These are phyloP conservation scores for Tamias sibiricus DNA, from an alignment of 2,113 vertebrate genomes.

Conservation along the genomic window DNA sequence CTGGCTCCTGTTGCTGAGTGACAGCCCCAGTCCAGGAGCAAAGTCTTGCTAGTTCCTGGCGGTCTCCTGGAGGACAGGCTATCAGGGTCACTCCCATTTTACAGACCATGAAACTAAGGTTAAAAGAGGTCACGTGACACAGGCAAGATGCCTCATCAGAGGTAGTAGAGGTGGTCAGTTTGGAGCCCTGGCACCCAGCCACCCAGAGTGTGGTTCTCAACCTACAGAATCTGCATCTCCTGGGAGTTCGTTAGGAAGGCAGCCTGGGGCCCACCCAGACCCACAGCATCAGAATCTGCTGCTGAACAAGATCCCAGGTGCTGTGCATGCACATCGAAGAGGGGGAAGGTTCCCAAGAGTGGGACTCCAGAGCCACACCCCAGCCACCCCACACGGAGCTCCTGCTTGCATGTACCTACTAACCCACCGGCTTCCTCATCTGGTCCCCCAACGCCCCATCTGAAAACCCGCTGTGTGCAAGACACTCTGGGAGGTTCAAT, in stretches of 20 bases:
- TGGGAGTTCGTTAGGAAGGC: not conserved
- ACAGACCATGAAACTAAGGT: not conserved
- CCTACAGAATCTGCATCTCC: not conserved
- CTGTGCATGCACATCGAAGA: too few relatives aligned
- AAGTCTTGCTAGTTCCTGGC: too few relatives aligned
- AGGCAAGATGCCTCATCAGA: not conserved
- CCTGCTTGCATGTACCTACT: rapidly evolving
- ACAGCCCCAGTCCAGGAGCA: rapidly evolving
- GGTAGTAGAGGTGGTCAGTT: too few relatives aligned
- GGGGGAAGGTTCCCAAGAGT: not conserved
- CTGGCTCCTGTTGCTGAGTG: not conserved
- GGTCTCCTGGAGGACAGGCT: not conserved
- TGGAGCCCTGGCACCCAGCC: not conserved
- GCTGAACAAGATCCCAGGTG: not conserved
- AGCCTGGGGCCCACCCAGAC: not conserved
- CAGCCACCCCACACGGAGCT: rapidly evolving
- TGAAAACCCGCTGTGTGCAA: rapidly evolving
- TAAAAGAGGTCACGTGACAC: not conserved
- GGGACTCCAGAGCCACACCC: too few relatives aligned
- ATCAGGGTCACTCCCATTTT: not conserved
- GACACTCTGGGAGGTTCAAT: rapidly evolving
- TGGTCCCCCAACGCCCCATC: rapidly evolving
- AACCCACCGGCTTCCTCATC: rapidly evolving
- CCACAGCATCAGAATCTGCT: not conserved
- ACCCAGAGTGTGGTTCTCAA: not conserved